These are phyloP conservation scores for Mobula hypostoma DNA, from an alignment of 2,113 vertebrate species.

Conservation along the genomic window DNA sequence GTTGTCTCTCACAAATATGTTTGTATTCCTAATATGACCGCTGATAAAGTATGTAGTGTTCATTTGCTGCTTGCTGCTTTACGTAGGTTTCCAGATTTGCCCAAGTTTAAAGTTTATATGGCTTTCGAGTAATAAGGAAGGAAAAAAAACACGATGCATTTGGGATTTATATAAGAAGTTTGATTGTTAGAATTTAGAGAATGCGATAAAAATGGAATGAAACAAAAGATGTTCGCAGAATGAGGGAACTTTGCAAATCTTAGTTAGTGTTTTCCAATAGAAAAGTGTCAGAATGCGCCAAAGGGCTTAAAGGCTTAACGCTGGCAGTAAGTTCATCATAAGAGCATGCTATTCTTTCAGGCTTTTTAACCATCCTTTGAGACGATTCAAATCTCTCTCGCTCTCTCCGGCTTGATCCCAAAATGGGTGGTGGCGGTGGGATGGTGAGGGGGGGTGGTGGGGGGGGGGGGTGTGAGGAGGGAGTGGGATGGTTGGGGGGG, in stretches of 20 bases:
- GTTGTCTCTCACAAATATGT: neutral
- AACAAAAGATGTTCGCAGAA: conserved; percentile 18
- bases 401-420: conserved; percentile 14
- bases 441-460: too few species aligned
- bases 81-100: neutral
- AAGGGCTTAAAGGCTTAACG: conserved; percentile 37
- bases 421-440: neutral
- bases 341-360: conserved; percentile 34
- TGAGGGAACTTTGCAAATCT: conserved; percentile 34
- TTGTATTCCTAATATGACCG: neutral
- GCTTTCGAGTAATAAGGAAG: neutral
- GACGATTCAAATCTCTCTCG: conserved; percentile 28
- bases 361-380: conserved; percentile 38
- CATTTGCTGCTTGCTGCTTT: neutral
- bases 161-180: neutral
- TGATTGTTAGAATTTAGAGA: neutral
- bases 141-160: neutral
- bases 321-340: conserved; percentile 36
- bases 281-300: conserved; percentile 29
- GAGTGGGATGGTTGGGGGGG: too few species aligned
- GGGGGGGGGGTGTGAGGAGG: too few species aligned
- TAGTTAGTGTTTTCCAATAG: conserved; percentile 27
- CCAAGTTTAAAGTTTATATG: neutral
- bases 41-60: neutral
- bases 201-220: neutral